Conservation (phyloP, 2,113 vertebrate genomes). For the Myocastor coypus region DNA sequence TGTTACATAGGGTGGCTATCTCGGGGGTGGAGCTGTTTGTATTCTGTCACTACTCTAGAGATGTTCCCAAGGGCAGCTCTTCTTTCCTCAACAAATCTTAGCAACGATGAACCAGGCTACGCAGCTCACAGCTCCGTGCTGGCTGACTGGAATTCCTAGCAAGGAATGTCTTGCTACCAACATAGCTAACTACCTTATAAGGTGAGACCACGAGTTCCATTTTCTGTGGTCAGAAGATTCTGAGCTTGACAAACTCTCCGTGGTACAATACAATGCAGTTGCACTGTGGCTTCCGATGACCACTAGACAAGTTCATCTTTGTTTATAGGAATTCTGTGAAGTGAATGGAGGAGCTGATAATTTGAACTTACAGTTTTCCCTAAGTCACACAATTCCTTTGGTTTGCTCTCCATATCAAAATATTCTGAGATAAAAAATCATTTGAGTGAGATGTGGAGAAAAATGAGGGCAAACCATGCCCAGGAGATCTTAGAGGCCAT, state of each 20-base stretch:
- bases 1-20: background rate
- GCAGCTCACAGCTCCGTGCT: background rate
- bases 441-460: background rate
- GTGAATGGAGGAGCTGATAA: background rate
- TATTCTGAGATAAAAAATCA: background rate
- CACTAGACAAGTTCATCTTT: background rate
- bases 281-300: background rate
- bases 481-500: background rate
- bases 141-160: background rate
- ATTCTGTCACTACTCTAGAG: background rate
- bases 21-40: background rate
- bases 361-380: background rate
- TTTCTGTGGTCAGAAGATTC: background rate
- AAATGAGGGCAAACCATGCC: constrained; percentile 15
- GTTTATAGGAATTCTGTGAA: background rate
- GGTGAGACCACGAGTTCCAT: background rate
- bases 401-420: background rate
- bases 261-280: background rate
- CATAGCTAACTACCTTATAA: background rate
- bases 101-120: background rate
- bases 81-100: background rate
- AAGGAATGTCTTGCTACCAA: background rate
- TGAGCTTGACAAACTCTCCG: background rate
- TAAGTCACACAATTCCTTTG: background rate
- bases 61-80: background rate